A percentile compares a stretch with the other conserved stretches of the same genome.
Conservation (phyloP, 2,888 invertebrate genomes). For the Drosophila acutilabella region DNA sequence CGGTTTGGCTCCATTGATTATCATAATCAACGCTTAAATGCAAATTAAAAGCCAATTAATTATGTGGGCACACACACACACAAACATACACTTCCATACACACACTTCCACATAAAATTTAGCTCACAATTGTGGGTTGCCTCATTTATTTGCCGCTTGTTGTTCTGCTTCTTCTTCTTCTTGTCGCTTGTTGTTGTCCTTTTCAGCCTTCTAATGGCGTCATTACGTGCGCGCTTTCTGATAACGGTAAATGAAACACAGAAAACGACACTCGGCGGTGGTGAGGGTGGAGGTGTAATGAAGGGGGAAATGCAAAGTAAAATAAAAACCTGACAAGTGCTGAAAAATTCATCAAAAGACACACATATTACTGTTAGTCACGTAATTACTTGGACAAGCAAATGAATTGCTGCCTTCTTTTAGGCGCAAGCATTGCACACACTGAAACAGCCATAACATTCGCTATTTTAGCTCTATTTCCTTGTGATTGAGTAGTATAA, state of each 20-base stretch:
- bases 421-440: neutral
- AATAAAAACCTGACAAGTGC: constrained; percentile 46
- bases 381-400: neutral
- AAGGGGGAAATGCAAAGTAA: constrained; percentile 9
- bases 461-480: neutral
- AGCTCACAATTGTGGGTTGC: constrained; percentile 17
- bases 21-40: constrained; percentile 51
- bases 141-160: constrained; percentile 4
- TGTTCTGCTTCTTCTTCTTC: constrained; percentile 9
- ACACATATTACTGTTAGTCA: neutral
- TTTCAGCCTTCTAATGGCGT: constrained; percentile 44
- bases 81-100: constrained; percentile 1
- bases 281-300: neutral
- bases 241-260: constrained; percentile 47
- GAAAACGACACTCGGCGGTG: constrained; percentile 1
- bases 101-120: neutral
- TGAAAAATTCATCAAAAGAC: constrained; percentile 47
- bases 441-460: no score
- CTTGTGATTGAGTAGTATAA: neutral
- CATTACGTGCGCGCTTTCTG: constrained; percentile 46
- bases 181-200: neutral
- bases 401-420: neutral
- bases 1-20: constrained; percentile 39
- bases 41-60: constrained; percentile 52
- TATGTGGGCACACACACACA: constrained; percentile 40